A percentile compares a stretch with the other conserved stretches of the same genome.
Evolutionary conservation across 2,797 vertebrate species (phyloP).

Genomic region (Scleropages formosus): DNA sequence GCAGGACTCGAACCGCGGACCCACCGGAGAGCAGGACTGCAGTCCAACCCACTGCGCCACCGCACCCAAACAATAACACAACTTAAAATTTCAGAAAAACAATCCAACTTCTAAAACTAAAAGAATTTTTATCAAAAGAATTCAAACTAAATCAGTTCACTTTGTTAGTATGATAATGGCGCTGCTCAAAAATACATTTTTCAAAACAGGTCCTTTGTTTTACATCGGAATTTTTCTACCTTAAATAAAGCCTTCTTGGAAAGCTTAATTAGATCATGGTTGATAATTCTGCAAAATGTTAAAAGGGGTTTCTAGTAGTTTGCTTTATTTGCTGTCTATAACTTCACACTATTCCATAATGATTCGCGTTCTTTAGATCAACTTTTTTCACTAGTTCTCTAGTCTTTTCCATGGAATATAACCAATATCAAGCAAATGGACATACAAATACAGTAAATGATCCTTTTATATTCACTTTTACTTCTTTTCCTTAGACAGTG

Average conservation of each 20-base stretch:
- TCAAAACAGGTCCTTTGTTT: constrained; percentile 11
- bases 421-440: neutral
- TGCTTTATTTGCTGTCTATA: neutral
- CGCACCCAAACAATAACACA: too few species aligned
- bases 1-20: too few species aligned
- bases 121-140: constrained; percentile 22
- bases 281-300: constrained; percentile 26
- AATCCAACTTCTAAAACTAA: too few species aligned
- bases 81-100: too few species aligned
- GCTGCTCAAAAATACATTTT: constrained; percentile 17
- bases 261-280: constrained; percentile 9
- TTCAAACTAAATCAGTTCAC: constrained; percentile 26
- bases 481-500: too few species aligned
- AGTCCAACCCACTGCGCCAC: too few species aligned
- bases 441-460: neutral
- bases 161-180: constrained; percentile 5
- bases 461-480: neutral
- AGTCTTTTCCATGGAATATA: neutral
- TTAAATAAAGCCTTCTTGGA: constrained; percentile 9
- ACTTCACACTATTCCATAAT: too few species aligned
- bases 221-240: constrained; percentile 22
- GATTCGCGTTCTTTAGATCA: constrained; percentile 4
- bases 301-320: neutral
- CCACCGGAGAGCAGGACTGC: too few species aligned
- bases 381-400: neutral